Evolutionary conservation across 2,113 vertebrate genomes (phyloP).

Genomic region (Pygoscelis antarcticus): DNA sequence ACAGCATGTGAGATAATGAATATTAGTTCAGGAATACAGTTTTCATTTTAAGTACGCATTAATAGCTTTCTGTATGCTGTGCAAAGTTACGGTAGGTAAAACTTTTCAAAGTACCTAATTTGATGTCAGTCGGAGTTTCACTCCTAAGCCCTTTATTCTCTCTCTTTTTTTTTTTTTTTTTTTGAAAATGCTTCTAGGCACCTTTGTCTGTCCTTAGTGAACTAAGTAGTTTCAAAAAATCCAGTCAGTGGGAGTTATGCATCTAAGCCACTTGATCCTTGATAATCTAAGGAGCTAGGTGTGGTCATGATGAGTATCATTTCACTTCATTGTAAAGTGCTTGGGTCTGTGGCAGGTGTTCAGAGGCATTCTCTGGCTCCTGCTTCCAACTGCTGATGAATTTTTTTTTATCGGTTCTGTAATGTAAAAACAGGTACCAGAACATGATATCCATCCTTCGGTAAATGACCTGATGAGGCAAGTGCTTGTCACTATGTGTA

Average conservation of each 20-base stretch:
- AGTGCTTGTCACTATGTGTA: neutral
- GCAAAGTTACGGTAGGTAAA: neutral
- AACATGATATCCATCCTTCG: neutral
- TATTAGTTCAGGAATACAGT: neutral
- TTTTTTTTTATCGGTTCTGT: neutral
- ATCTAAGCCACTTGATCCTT: neutral
- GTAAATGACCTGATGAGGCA: neutral
- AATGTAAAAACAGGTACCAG: neutral
- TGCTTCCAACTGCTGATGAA: neutral
- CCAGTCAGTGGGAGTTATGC: rapidly evolving
- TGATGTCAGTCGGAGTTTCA: neutral
- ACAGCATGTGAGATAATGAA: neutral
- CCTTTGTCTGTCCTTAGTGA: neutral
- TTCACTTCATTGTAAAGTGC: neutral
- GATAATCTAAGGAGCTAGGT: neutral
- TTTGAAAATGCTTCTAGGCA: neutral
- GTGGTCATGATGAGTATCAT: neutral
- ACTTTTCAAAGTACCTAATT: neutral
- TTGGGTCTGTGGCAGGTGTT: neutral
- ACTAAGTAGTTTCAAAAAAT: neutral
- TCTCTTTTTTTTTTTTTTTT: neutral
- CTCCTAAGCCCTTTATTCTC: neutral
- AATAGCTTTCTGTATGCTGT: neutral
- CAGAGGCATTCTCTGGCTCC: neutral
- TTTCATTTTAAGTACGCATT: neutral